A percentile compares a stretch with the other conserved stretches of the same genome.
Evolutionary conservation across 2,888 invertebrate species (phyloP).

Genomic region (Fragum whitleyi): DNA sequence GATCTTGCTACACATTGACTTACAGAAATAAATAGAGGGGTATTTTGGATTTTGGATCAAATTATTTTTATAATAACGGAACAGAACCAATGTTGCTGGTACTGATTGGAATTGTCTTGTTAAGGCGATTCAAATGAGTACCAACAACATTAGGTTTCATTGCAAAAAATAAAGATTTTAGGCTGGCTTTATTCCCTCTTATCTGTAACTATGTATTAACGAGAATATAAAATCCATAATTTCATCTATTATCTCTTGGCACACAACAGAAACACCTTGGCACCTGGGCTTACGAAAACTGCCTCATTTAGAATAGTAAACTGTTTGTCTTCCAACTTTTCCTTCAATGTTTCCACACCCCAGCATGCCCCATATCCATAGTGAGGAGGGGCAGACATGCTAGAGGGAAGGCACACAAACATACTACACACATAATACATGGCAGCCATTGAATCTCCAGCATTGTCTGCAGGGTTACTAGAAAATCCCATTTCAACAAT

Average conservation of each 20-base stretch:
- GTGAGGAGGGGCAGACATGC: slow-evolving; percentile 40
- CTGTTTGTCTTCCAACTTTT: slow-evolving; percentile 14
- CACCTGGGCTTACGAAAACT: not conserved
- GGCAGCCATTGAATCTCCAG: slow-evolving; percentile 19
- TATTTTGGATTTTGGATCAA: too few relatives aligned
- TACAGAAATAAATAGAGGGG: too few relatives aligned
- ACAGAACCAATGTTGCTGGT: too few relatives aligned
- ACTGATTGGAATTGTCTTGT: too few relatives aligned
- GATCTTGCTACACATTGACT: too few relatives aligned
- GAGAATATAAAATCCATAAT: too few relatives aligned
- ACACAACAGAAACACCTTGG: slow-evolving; percentile 18
- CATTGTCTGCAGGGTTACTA: slow-evolving; percentile 40
- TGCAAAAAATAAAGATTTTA: too few relatives aligned
- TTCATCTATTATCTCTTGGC: slow-evolving; percentile 12
- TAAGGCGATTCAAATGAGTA: too few relatives aligned
- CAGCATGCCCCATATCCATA: slow-evolving; percentile 52
- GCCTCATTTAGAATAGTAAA: slow-evolving; percentile 26
- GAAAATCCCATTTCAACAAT: slow-evolving; percentile 38
- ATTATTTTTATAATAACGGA: too few relatives aligned
- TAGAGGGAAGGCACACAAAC: slow-evolving; percentile 53
- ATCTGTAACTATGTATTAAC: too few relatives aligned
- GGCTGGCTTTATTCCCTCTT: too few relatives aligned
- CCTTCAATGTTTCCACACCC: slow-evolving; percentile 45
- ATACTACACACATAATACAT: slow-evolving; percentile 48
- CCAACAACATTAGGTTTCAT: too few relatives aligned